Base-by-base conservation (phyloP, 2,797 vertebrate genomes). In the Dallia pectoralis region DNA sequence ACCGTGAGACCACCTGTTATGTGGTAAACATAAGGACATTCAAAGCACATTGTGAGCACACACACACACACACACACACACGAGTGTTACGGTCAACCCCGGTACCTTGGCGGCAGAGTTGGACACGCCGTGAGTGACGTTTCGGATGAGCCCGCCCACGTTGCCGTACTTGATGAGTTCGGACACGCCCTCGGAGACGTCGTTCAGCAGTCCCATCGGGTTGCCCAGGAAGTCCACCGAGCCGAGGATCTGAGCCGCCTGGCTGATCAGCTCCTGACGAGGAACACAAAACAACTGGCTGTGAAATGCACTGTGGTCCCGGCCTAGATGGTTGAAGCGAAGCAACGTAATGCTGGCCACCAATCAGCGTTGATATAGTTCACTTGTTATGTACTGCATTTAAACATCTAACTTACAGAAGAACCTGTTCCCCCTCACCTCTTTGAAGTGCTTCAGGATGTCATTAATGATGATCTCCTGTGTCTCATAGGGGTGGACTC, bases 181-280 rank as follows among this genome's bases (percentile, higher is more conserved):
- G 1, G 94, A 94, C 69, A 99, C 81, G 1, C 98, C 98, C 92
- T 99, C 97, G 0, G 94, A 95, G 75, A 99, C 93, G 15, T 99
- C 98, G 15, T 95, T 99, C 71, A 97, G 72, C 0, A 99, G 94
- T 6, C 97, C 97, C 95, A 99, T 96, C 14, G 98, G 98, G 86
- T 98, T 99, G 66, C 98, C 98, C 67, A 99, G 93, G 85, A 99
- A 99, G 88, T 99, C 97, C 82, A 99, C 98, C 0, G 98, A 99
- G 48, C 97, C 97, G 12, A 99, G 88, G 84, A 99, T 98, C 88
- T 96, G 95, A 79, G 96, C 96, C 1, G 97, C 97, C 82, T 99
- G 98, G 84, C 97, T 96, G 25, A 99, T 92, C 83, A 99, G 92
- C 86, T 99, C 97, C 97, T 99, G 72, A 18, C 62, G 27, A 74